Evolutionary conservation across 2,113 vertebrate genomes (phyloP).

Genomic region (Xiphorhynchus elegans): DNA sequence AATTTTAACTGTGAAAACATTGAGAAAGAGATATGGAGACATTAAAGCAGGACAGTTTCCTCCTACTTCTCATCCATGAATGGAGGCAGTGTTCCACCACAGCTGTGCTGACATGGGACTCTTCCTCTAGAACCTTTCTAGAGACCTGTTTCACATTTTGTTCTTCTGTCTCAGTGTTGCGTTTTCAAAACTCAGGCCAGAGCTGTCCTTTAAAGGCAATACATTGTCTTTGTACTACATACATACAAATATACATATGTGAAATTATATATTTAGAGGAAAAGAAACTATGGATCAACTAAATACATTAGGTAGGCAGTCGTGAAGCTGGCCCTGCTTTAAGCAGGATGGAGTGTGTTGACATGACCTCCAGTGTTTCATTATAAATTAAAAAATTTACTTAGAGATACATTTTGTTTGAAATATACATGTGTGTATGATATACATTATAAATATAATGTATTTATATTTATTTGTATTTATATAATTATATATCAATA

Average conservation of each 20-base stretch:
- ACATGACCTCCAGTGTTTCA: background rate
- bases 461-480: no score
- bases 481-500: no score
- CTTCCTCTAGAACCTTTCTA: background rate
- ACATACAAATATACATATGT: background rate
- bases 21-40: background rate
- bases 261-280: background rate
- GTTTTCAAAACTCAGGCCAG: background rate
- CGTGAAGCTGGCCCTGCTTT: background rate
- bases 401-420: background rate
- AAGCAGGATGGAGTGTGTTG: background rate
- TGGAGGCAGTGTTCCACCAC: background rate
- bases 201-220: background rate
- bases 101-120: background rate
- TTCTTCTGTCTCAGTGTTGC: background rate
- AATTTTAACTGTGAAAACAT: background rate
- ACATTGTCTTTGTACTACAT: background rate
- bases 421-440: background rate
- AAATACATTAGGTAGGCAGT: background rate
- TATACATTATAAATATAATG: background rate
- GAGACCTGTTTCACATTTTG: background rate
- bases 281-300: background rate
- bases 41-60: background rate
- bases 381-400: background rate
- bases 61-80: background rate